Base-by-base conservation (phyloP, 2,797 vertebrate species). In the Periophthalmus magnuspinnatus region DNA sequence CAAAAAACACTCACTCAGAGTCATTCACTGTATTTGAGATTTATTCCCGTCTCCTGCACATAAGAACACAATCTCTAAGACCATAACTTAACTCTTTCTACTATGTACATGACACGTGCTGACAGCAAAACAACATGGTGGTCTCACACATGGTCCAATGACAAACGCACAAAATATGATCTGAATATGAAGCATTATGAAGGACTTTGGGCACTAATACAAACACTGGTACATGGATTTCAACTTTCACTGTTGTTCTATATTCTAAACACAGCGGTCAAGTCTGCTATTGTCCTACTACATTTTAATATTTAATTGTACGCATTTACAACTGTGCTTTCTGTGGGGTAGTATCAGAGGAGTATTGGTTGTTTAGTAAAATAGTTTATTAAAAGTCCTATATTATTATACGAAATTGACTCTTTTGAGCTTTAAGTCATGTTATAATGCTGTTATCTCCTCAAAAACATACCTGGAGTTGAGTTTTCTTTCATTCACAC, bases 31-130 rank as follows among this genome's bases (percentile, higher is more conserved):
- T 66, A 81, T 58, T 77, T 81, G 70, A 78, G 61, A 50, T 86
- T 82, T 88, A 85, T 88, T 89, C 28, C 36, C 56, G 63, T 84
- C 72, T 85, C 72, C 69, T 78, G 79, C 81, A 72, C 79, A 84
- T 80, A 83, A 86, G 78, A 89, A 65, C 88, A 81, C 68, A 84
- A 86, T 81, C 66, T 87, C 77, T 81, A 86, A 86, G 77, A 89
- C 70, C 69, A 79, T 54, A 73, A 77, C 61, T 32, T 75, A 81
- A 81, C 77, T 64, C 77, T 69, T 78, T 50, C 72, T 78, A 74
- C 56, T 77, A 78, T 71, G 63, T 82, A 83, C 76, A 81, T 57
- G 11, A 57, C 22, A 52, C 33, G 52, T 68, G 57, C 38, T 47
- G 57, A 2, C 56, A 45, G 64, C 65, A 58, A 72, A 62, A 74